Percentiles rank a stretch among this genome's conserved stretches.
Evolutionary conservation across 2,888 invertebrate genomes (phyloP).

Genomic region (Hesperia comma): DNA sequence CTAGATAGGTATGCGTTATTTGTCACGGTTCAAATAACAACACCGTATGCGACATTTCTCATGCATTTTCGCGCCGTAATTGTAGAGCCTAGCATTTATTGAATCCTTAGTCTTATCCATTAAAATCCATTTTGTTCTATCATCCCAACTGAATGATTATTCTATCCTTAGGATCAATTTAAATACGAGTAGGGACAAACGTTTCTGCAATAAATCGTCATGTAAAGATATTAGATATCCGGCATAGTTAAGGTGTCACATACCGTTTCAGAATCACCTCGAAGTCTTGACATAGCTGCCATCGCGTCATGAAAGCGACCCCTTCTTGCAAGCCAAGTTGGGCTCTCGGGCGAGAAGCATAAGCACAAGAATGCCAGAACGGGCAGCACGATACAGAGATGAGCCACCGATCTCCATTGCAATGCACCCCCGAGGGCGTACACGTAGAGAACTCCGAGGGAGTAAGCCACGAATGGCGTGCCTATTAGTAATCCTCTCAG

Average conservation of each 20-base stretch:
- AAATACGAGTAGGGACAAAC: no score
- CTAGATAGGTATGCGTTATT: no score
- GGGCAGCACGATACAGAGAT: constrained; percentile 85
- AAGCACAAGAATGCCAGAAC: constrained; percentile 84
- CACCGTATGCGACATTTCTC: no score
- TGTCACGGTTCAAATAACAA: no score
- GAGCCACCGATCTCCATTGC: constrained; percentile 88
- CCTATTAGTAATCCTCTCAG: constrained; percentile 87
- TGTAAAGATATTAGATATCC: background rate
- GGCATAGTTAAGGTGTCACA: constrained; percentile 50
- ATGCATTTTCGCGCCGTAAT: no score
- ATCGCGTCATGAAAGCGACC: constrained; percentile 82
- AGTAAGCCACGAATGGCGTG: constrained; percentile 89
- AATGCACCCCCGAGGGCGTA: constrained; percentile 88
- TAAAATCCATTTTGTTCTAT: no score
- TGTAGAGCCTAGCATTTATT: no score
- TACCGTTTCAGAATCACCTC: constrained; percentile 84
- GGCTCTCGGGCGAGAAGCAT: constrained; percentile 88
- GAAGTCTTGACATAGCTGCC: constrained; percentile 84
- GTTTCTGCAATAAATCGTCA: background rate
- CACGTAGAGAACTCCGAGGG: constrained; percentile 89
- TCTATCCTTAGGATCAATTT: no score
- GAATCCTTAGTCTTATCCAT: no score
- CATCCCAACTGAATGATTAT: no score
- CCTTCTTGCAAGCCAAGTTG: constrained; percentile 88